Evolutionary conservation across 1,140 invertebrate species (phyloP), one percentile per base, ranked within the genome.

Genomic region (Drosophila sp.): DNA sequence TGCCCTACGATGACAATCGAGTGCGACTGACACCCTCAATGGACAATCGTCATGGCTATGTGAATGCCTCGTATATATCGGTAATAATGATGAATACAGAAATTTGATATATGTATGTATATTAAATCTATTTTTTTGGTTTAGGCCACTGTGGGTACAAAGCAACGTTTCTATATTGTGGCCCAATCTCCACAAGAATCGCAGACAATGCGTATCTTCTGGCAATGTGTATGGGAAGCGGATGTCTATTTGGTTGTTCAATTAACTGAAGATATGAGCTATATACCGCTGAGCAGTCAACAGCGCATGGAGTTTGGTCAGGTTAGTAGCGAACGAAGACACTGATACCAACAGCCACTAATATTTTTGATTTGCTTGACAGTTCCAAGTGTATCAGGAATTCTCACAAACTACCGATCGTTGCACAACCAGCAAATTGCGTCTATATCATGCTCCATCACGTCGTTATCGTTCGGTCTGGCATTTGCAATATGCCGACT

Each of bases 1-100:
- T 98, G 38, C 97, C 97, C 1, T 98, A 98, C 92, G 97, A 98
- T 90, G 96, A 97, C 77, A 98, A 97, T 89, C 91, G 97, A 41
- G 95, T 98, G 33, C 93, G 95, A 57, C 91, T 98, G 3, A 94
- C 94, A 25, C 96, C 97, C 3, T 94, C 94, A 2, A 95, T 95
- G 91, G 94, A 95, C 65, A 98, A 98, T 93, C 95, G 95, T 58
- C 94, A 94, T 84, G 97, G 97, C 5, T 98, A 98, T 80, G 96
- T 98, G 50, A 98, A 98, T 93, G 97, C 97, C 3, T 98, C 97
- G 6, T 96, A 97, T 85, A 95, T 98, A 65, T 96, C 95, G 58
- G 95, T 96, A 92, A 92, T 92, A 91, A 60, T 38, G 11, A 23
- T 3, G 2, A 17, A 11, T 50, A 41, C 27, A 1, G n/a, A 2